phyloP scores from a whole-genome alignment of 2,888 invertebrate species.

The Pseudococcus viburni region DNA sequence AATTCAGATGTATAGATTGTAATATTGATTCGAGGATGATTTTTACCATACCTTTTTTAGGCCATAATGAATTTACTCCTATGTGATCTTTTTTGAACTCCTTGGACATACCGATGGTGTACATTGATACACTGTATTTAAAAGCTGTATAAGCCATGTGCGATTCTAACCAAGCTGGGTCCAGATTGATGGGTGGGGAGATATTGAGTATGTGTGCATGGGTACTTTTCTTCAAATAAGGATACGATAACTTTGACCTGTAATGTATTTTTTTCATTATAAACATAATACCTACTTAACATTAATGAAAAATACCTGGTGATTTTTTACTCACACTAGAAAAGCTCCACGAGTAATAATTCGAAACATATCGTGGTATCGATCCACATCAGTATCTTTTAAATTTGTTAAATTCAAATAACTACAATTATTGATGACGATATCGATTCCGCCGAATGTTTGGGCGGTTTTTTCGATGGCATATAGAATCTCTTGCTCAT shows the following conservation, averaged over 20 bases:
- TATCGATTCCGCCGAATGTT: constrained; percentile 95
- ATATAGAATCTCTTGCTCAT: constrained; percentile 81
- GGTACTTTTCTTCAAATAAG: constrained; percentile 85
- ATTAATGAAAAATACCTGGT: constrained; percentile 73
- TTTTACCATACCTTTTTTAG: constrained; percentile 80
- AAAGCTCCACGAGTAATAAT: constrained; percentile 96
- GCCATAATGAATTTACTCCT: constrained; percentile 97
- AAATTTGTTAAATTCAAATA: constrained; percentile 91
- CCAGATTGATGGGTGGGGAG: constrained; percentile 94
- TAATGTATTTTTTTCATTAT: neutral
- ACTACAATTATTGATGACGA: constrained; percentile 95
- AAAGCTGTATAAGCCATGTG: constrained; percentile 98
- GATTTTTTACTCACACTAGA: constrained; percentile 87
- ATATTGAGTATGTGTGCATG: constrained; percentile 97
- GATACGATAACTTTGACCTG: constrained; percentile 91
- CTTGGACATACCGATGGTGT: constrained; percentile 93
- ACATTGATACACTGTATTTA: constrained; percentile 99
- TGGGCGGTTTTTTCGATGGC: constrained; percentile 83
- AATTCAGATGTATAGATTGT: constrained; percentile 16
- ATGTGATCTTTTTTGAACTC: constrained; percentile 88
- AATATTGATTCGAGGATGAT: neutral
- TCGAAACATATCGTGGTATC: constrained; percentile 94
- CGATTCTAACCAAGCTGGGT: constrained; percentile 88
- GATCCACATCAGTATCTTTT: constrained; percentile 89
- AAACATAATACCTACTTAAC: constrained; percentile 75